Evolutionary conservation across 2,113 vertebrate genomes (phyloP).

Genomic region (Ageneiosus marmoratus): DNA sequence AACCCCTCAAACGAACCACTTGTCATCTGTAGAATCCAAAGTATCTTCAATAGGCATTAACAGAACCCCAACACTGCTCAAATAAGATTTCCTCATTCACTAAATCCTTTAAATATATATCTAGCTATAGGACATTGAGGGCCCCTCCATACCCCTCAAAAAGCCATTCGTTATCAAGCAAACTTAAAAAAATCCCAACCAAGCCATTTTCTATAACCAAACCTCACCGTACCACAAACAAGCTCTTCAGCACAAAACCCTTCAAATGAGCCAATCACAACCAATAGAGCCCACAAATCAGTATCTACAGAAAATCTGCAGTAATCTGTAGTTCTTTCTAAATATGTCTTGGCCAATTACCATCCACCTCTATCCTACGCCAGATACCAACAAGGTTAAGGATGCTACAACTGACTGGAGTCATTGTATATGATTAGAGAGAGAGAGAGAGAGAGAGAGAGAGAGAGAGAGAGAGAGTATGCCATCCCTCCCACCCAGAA

Average conservation of each 20-base stretch:
- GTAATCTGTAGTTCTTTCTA: not conserved
- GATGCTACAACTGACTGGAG: no score
- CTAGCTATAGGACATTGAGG: not conserved
- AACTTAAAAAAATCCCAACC: slow-evolving; percentile 6
- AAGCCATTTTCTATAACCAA: not conserved
- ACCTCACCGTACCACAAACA: not conserved
- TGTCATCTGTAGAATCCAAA: not conserved
- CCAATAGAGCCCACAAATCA: not conserved
- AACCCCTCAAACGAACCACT: not conserved
- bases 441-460: no score
- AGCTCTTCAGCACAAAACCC: not conserved
- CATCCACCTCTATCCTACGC: no score
- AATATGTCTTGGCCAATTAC: no score
- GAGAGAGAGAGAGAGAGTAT: no score
- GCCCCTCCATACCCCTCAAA: no score
- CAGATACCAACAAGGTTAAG: no score
- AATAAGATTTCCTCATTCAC: not conserved
- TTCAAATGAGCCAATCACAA: not conserved
- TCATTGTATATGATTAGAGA: no score
- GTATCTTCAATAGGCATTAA: not conserved
- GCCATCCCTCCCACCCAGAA: no score
- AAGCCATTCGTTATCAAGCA: not conserved
- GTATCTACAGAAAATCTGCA: not conserved
- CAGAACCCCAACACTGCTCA: not conserved
- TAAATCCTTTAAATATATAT: not conserved